These are phyloP conservation scores for Dryobota labecula DNA, from an alignment of 2,888 invertebrate genomes.

Conservation along the genomic window DNA sequence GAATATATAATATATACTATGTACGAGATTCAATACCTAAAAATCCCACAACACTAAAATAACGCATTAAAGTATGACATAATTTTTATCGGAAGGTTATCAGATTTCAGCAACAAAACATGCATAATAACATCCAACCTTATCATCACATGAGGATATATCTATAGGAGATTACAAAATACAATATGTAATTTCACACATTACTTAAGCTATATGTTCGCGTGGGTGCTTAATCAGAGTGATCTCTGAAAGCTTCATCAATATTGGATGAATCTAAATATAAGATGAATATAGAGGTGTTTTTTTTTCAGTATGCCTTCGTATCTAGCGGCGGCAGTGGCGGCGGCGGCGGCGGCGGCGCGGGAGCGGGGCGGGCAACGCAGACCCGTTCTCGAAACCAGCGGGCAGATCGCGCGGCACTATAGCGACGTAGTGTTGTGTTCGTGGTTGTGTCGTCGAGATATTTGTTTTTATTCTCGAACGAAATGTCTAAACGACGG, in stretches of 20 bases:
- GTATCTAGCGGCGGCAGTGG: too few species aligned
- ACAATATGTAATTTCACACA: slow-evolving; percentile 42
- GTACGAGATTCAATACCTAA: background rate
- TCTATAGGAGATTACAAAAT: slow-evolving; percentile 30
- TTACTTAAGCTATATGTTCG: slow-evolving; percentile 1
- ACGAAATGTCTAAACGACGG: too few species aligned
- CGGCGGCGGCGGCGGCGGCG: too few species aligned
- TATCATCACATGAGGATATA: slow-evolving; percentile 30
- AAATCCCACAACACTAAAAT: background rate
- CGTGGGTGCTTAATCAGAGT: slow-evolving; percentile 33
- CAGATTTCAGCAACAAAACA: slow-evolving; percentile 44
- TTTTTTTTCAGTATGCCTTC: background rate
- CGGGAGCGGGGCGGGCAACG: too few species aligned
- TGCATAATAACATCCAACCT: slow-evolving; percentile 37
- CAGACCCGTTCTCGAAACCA: too few species aligned
- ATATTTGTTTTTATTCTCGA: too few species aligned
- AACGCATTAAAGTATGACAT: slow-evolving; percentile 13
- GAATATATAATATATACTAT: too few species aligned
- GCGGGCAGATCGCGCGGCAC: too few species aligned
- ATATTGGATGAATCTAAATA: slow-evolving; percentile 34
- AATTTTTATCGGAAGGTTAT: slow-evolving; percentile 43
- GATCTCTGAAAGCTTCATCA: slow-evolving; percentile 35
- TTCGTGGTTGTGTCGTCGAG: too few species aligned
- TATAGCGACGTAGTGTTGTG: too few species aligned
- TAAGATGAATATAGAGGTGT: too few species aligned